phyloP scores from a whole-genome alignment of 2,113 vertebrate species.

The Microtus pennsylvanicus region DNA sequence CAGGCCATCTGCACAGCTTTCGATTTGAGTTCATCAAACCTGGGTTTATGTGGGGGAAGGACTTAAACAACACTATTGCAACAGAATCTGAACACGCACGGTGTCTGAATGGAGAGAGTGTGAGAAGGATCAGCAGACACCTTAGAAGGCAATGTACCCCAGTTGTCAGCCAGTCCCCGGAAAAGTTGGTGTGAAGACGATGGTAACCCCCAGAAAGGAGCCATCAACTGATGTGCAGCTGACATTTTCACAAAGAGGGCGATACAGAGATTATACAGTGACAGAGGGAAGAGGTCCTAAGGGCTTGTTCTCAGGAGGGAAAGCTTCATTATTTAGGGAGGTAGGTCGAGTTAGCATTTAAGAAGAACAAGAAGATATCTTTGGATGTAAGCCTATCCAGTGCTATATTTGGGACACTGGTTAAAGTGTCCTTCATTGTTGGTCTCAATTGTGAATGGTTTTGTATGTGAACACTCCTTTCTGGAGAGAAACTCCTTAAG shows the following conservation, averaged over 20 bases:
- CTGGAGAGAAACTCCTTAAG: not conserved
- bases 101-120: not conserved
- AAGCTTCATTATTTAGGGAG: no score
- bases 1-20: not conserved
- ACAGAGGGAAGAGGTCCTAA: not conserved
- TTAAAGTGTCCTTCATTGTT: rapidly evolving
- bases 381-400: not conserved
- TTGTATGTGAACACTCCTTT: not conserved
- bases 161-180: not conserved
- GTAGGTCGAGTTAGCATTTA: not conserved
- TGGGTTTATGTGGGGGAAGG: not conserved
- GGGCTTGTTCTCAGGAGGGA: no score
- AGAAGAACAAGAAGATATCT: not conserved
- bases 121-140: no score
- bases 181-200: no score
- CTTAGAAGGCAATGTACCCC: not conserved
- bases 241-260: rapidly evolving
- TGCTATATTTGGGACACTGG: not conserved
- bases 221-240: rapidly evolving
- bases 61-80: not conserved
- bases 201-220: rapidly evolving
- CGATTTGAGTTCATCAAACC: not conserved
- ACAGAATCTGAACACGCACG: not conserved
- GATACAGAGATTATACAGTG: rapidly evolving
- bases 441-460: not conserved